phyloP scores from a whole-genome alignment of 1,140 invertebrate species.

The Cherax destructor region DNA sequence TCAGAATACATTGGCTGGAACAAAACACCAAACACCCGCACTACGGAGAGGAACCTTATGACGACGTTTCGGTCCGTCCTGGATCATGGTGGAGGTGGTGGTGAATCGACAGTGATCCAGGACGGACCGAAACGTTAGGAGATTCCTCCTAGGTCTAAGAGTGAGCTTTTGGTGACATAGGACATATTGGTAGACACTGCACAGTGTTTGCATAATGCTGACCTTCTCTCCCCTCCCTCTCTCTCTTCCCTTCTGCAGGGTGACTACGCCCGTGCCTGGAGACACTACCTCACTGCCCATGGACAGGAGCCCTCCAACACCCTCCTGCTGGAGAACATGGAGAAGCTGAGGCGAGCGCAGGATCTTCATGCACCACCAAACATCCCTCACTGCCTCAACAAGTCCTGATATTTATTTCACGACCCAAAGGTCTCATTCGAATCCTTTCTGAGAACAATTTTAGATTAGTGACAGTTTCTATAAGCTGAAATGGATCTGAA shows the following conservation, averaged over 20 bases:
- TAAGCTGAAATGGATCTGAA: not conserved
- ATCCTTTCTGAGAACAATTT: not conserved
- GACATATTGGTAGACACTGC: no score
- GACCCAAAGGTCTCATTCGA: not conserved
- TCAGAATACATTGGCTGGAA: no score
- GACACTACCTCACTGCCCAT: conserved; percentile 72
- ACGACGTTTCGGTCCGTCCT: no score
- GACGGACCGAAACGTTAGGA: no score
- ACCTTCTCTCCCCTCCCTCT: no score
- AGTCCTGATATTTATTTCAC: conserved; percentile 19
- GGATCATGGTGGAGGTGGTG: no score
- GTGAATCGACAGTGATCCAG: no score
- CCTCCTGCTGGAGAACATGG: conserved; percentile 73
- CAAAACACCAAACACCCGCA: no score
- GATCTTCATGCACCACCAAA: conserved; percentile 29
- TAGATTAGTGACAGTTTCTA: not conserved
- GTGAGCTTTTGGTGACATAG: no score
- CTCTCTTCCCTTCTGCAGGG: conserved; percentile 59
- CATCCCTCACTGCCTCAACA: conserved; percentile 52
- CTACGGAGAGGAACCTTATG: no score
- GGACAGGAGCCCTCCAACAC: conserved; percentile 72
- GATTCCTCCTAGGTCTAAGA: no score
- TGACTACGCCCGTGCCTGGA: conserved; percentile 72
- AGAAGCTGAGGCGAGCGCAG: conserved; percentile 72
- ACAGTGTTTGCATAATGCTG: no score